Evolutionary conservation across 2,888 invertebrate species (phyloP), one percentile per base, ranked within the genome.

Genomic region (Cephonodes hylas): DNA sequence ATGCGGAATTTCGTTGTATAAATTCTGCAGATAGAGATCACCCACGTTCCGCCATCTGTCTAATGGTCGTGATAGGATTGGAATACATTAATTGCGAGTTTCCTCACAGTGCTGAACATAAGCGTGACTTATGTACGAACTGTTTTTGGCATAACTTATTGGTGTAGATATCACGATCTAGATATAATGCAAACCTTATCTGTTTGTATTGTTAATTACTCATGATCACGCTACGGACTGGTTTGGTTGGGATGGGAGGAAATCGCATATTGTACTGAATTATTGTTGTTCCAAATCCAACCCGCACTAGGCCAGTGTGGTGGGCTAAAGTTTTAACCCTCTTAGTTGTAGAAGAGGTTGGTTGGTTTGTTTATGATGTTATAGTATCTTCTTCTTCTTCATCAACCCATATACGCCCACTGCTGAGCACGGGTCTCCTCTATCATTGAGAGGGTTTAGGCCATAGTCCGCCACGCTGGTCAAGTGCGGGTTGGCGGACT

Each of bases 101-200:
- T 27, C 27, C 53, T 53, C 53, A 31, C 46, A 46, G 18, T 18
- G 45, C 45, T 10, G 23, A 48, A 15, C 31, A 53, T 18, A 53
- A 31, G 27, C 31, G 31, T 53, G 53, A 48, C 46, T 48, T 31
- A 31, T 53, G 53, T 53, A 31, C 27, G 15, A 4, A 15, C 27
- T 53, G 53, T 27, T 53, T 53, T 53, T 6, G 53, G 53, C 18
- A 53, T 53, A 53, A 53, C 18, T 53, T 53, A 53, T 53, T 53
- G 53, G 27, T n/a, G 1, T 27, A 18, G 53, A 27, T 53, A 53
- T 53, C 53, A 53, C 53, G 53, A 53, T 53, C 53, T 27, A 27
- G 53, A 53, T 53, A 53, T 25, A 53, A 53, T 53, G 53, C 53
- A 53, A 53, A 53, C 31, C 53, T 53, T 53, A 53, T 53, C 53